phyloP scores from a whole-genome alignment of 2,797 vertebrate species.

The Benthosema pterotum region DNA sequence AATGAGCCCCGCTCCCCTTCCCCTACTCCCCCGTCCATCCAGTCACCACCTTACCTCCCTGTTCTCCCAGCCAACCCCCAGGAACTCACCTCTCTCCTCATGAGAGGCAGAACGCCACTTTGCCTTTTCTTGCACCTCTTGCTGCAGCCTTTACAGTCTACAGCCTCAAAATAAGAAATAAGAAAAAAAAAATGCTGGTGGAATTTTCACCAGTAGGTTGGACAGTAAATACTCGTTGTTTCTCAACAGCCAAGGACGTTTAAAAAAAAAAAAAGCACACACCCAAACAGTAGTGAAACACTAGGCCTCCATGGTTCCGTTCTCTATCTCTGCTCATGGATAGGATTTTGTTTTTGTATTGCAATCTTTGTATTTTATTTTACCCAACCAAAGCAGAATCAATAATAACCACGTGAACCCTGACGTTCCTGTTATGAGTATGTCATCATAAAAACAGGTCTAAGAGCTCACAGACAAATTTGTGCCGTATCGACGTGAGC shows the following conservation, averaged over 20 bases:
- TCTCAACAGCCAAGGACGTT: constrained; percentile 26
- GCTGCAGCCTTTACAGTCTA: constrained; percentile 58
- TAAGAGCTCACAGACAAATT: too few relatives aligned
- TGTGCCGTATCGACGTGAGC: too few relatives aligned
- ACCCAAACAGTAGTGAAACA: constrained; percentile 17
- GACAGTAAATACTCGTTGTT: background rate
- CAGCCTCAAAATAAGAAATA: constrained; percentile 30
- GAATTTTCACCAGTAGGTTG: background rate
- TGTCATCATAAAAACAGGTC: too few relatives aligned
- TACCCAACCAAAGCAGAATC: constrained; percentile 47
- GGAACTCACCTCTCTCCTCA: constrained; percentile 9
- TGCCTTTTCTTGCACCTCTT: constrained; percentile 68
- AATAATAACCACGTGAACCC: background rate
- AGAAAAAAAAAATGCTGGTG: background rate
- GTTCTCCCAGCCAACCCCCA: constrained; percentile 2
- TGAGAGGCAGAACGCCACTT: constrained; percentile 56
- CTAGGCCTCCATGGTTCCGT: constrained; percentile 28
- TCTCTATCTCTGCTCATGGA: constrained; percentile 13
- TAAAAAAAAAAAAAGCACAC: constrained; percentile 41
- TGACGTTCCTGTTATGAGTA: too few relatives aligned
- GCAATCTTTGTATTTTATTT: constrained; percentile 13
- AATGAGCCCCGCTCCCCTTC: background rate
- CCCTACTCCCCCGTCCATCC: background rate
- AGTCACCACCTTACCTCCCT: background rate
- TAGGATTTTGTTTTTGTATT: constrained; percentile 18